Conservation (phyloP, 2,113 vertebrate species). For the Gnathonemus longibarbis region DNA sequence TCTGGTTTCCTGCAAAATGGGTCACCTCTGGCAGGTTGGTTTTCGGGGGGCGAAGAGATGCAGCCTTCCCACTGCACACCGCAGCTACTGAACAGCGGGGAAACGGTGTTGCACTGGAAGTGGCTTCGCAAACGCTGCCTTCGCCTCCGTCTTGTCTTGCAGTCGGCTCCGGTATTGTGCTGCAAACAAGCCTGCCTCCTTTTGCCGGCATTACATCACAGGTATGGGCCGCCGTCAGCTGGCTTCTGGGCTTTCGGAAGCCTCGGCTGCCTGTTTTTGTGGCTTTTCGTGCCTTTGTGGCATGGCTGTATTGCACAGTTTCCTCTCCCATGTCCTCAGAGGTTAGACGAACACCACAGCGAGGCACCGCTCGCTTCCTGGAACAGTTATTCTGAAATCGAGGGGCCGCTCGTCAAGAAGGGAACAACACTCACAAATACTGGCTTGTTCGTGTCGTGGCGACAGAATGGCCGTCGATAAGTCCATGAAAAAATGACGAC, state of each 20-base stretch:
- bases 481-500: neutral
- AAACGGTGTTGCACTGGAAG: neutral
- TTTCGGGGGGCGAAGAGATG: neutral
- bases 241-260: neutral
- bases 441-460: neutral
- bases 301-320: neutral
- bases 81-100: neutral
- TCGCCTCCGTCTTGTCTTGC: neutral
- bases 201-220: neutral
- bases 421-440: neutral
- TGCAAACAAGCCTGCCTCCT: neutral
- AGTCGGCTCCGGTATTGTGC: neutral
- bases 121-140: no score
- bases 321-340: neutral
- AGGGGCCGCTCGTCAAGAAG: neutral
- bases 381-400: neutral
- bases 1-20: neutral
- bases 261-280: neutral
- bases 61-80: no score
- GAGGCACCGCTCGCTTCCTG: neutral
- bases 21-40: neutral
- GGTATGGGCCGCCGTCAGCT: neutral
- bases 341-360: neutral
- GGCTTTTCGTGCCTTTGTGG: neutral
- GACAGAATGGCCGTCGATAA: neutral